These are phyloP conservation scores for Cydia pomonella DNA, from an alignment of 1,140 invertebrate genomes.

Conservation along the genomic window DNA sequence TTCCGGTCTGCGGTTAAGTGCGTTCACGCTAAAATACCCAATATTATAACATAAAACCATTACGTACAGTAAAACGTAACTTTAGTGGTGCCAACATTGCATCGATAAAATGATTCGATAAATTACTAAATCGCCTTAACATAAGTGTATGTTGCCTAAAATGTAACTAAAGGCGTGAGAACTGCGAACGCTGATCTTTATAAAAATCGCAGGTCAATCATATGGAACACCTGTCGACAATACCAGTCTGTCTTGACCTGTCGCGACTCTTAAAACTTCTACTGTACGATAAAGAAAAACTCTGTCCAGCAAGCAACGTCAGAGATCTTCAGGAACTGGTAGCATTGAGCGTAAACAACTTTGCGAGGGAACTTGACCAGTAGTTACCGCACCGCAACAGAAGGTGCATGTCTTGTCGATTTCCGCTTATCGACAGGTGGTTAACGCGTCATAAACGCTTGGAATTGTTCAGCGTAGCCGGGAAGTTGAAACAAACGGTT, in stretches of 20 bases:
- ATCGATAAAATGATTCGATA: background rate
- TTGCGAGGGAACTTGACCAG: conserved; percentile 26
- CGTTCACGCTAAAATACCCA: background rate
- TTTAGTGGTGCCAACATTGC: background rate
- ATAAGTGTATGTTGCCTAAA: background rate
- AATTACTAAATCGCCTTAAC: background rate
- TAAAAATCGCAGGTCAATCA: conserved; percentile 5
- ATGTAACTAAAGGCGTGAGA: background rate
- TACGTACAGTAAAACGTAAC: background rate
- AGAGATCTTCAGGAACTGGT: background rate
- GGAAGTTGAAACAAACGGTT: background rate
- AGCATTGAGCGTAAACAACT: conserved; percentile 22
- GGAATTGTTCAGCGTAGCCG: background rate
- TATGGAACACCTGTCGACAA: background rate
- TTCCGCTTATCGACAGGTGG: background rate
- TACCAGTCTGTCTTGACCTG: background rate
- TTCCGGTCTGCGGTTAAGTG: background rate
- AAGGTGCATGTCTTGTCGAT: conserved; percentile 25
- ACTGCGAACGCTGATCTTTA: conserved; percentile 18
- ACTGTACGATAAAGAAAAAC: background rate
- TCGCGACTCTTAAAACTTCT: background rate
- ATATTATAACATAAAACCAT: background rate
- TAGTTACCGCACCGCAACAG: conserved; percentile 15
- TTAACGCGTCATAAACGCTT: background rate
- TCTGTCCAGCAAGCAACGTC: background rate